phyloP scores from a whole-genome alignment of 2,113 vertebrate genomes.

The Oreocharis arfaki region DNA sequence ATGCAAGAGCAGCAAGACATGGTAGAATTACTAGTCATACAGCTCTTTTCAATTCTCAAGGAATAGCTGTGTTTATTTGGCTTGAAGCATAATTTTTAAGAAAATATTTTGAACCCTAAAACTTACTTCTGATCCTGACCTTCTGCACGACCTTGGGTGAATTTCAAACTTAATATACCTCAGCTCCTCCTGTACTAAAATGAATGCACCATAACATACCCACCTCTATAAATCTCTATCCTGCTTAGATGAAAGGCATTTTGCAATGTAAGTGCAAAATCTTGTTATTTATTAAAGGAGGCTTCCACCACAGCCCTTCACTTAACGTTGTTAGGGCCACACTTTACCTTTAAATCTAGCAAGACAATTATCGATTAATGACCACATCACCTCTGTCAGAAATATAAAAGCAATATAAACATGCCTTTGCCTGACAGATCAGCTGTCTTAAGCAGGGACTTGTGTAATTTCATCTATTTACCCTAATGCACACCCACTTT shows the following conservation, averaged over 20 bases:
- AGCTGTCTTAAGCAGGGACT: background rate
- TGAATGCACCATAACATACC: background rate
- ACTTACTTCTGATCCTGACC: background rate
- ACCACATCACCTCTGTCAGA: slow-evolving; percentile 3
- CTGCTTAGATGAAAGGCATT: background rate
- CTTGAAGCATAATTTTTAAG: background rate
- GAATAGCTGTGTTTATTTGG: background rate
- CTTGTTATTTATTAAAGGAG: slow-evolving; percentile 44
- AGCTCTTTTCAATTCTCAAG: background rate
- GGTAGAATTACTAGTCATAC: background rate
- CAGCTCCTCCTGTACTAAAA: background rate
- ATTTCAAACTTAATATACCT: background rate
- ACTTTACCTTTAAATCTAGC: slow-evolving; percentile 28
- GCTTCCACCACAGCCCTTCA: background rate
- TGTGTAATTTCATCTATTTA: background rate
- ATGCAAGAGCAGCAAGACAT: background rate
- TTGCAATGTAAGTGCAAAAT: background rate
- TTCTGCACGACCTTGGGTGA: background rate
- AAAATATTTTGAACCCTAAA: background rate
- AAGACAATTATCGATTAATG: slow-evolving; percentile 29
- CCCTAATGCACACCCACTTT: background rate
- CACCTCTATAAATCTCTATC: background rate
- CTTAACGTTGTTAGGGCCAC: background rate
- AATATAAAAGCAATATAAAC: slow-evolving; percentile 34
- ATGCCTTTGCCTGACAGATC: background rate